Conservation (phyloP, 2,888 invertebrate genomes). For the Synergus gifuensis region DNA sequence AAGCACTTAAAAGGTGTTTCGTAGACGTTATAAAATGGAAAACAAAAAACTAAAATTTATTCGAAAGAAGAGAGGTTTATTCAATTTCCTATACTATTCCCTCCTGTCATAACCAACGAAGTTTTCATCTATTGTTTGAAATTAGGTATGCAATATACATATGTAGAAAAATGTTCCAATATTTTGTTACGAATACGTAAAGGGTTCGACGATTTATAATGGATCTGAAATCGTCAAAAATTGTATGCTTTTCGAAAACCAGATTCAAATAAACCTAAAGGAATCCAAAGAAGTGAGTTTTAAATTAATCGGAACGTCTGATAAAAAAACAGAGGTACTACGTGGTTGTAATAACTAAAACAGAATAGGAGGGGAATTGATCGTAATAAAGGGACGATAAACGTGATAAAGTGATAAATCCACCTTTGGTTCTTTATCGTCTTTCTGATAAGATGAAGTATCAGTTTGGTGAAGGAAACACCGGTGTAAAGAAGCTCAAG, state of each 20-base stretch:
- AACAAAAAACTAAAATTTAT: constrained; percentile 26
- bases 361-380: constrained; percentile 20
- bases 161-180: background rate
- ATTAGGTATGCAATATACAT: background rate
- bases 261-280: background rate
- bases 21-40: constrained; percentile 21
- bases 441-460: constrained; percentile 58
- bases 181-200: background rate
- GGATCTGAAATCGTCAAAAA: background rate
- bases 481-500: constrained; percentile 8
- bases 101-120: constrained; percentile 21
- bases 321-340: background rate
- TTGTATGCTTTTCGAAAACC: background rate
- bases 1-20: constrained; percentile 43
- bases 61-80: constrained; percentile 11
- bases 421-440: constrained; percentile 54
- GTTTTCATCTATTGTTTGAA: background rate
- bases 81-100: constrained; percentile 34
- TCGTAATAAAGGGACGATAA: constrained; percentile 28
- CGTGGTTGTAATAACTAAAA: constrained; percentile 1
- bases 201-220: background rate
- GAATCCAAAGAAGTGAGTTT: background rate
- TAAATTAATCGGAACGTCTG: background rate
- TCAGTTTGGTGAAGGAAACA: background rate
- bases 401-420: constrained; percentile 2